Evolutionary conservation across 2,797 vertebrate species (phyloP).

Genomic region (Lindbergichthys nudifrons): DNA sequence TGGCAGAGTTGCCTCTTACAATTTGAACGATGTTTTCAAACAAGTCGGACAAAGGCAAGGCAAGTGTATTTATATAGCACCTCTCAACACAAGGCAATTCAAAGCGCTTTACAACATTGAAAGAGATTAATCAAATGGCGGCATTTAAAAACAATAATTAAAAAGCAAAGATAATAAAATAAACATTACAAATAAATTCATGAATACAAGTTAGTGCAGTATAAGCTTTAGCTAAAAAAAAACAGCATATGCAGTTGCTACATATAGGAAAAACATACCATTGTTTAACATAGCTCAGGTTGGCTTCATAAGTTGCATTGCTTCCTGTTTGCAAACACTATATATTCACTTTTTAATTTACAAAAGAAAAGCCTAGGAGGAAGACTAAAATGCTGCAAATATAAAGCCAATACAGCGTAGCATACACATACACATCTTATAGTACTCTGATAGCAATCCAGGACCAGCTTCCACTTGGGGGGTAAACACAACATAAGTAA

Average conservation of each 20-base stretch:
- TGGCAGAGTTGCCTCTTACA: background rate
- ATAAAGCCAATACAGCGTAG: background rate
- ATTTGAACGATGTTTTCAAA: background rate
- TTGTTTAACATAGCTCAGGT: background rate
- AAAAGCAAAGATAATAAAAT: too few relatives aligned
- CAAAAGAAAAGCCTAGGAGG: background rate
- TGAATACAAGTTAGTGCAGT: too few relatives aligned
- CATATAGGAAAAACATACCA: background rate
- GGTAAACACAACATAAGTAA: background rate
- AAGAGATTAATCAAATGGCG: too few relatives aligned
- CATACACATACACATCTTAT: background rate
- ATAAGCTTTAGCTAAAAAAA: too few relatives aligned
- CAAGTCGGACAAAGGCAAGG: background rate
- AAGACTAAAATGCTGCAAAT: background rate
- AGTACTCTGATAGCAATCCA: background rate
- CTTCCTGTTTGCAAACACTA: background rate
- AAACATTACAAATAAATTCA: too few relatives aligned
- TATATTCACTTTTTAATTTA: constrained; percentile 3
- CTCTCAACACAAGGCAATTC: too few relatives aligned
- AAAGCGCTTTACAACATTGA: too few relatives aligned
- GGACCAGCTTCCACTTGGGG: background rate
- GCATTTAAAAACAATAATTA: too few relatives aligned
- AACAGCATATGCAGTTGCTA: too few relatives aligned
- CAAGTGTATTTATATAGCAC: background rate
- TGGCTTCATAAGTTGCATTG: background rate